Percentiles rank a stretch among this genome's conserved stretches.
phyloP scores from a whole-genome alignment of 2,797 vertebrate genomes.

The Gadopsis bispinosus region DNA sequence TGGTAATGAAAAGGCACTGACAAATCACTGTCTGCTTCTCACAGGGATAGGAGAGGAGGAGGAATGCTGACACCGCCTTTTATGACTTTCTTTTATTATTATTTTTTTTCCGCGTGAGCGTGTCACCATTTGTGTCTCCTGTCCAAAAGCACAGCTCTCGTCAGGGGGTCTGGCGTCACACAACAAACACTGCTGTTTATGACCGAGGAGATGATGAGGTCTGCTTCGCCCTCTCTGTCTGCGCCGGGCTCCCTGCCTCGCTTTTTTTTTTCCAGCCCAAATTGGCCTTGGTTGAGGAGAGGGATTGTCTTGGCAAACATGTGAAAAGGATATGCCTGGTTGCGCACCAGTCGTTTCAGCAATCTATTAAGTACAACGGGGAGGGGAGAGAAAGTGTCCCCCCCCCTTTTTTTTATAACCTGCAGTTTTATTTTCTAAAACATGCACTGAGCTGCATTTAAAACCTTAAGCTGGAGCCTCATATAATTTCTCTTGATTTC shows the following conservation, averaged over 20 bases:
- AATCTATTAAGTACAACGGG: constrained; percentile 71
- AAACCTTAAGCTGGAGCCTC: constrained; percentile 32
- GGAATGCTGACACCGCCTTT: constrained; percentile 58
- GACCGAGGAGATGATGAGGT: constrained; percentile 65
- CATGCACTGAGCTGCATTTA: constrained; percentile 50
- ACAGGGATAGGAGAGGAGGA: constrained; percentile 45
- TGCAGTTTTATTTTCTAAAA: constrained; percentile 19
- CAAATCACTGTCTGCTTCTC: constrained; percentile 80
- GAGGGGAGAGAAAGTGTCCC: constrained; percentile 42
- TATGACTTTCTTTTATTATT: constrained; percentile 21
- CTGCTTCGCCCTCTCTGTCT: constrained; percentile 50
- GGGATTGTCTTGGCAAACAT: constrained; percentile 80
- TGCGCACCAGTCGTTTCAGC: constrained; percentile 71
- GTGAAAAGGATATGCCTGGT: constrained; percentile 74
- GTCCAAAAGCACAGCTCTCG: constrained; percentile 33
- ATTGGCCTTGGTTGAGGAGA: constrained; percentile 73
- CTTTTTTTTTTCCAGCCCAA: constrained; percentile 51
- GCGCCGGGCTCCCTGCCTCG: constrained; percentile 47
- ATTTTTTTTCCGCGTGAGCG: background rate
- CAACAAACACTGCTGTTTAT: constrained; percentile 55
- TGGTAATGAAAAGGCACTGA: constrained; percentile 81
- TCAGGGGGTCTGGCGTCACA: constrained; percentile 43
- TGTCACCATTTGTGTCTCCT: constrained; percentile 28
- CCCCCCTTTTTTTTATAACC: constrained; percentile 28
- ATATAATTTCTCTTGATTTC: constrained; percentile 53